phyloP scores from a whole-genome alignment of 2,888 invertebrate species.

The Camponotus fellah region DNA sequence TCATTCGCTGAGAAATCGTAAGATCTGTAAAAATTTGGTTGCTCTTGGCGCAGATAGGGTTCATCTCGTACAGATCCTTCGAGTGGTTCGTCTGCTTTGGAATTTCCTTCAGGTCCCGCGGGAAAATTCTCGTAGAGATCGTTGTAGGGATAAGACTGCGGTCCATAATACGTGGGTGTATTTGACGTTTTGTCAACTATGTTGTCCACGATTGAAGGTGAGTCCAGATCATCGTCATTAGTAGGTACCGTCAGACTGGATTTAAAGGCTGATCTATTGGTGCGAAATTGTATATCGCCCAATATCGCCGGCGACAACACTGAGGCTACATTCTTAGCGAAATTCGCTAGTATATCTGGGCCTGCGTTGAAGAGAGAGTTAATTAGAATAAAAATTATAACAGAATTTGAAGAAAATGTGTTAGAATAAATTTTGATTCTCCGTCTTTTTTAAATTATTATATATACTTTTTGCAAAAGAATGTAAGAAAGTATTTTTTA shows the following conservation, averaged over 20 bases:
- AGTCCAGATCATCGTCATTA: background rate
- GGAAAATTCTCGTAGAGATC: background rate
- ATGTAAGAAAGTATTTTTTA: background rate
- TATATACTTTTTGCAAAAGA: background rate
- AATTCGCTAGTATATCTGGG: constrained; percentile 74
- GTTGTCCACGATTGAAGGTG: background rate
- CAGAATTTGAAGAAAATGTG: background rate
- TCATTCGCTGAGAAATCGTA: constrained; percentile 12
- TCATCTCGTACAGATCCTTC: background rate
- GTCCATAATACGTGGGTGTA: background rate
- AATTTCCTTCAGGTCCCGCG: background rate
- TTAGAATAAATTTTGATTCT: background rate
- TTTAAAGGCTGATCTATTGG: constrained; percentile 50
- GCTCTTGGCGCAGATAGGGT: background rate
- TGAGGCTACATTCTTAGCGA: constrained; percentile 77
- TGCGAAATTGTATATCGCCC: constrained; percentile 50
- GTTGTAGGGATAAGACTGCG: constrained; percentile 18
- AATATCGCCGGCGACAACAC: constrained; percentile 74
- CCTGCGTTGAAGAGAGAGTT: constrained; percentile 60
- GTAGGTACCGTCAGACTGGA: background rate
- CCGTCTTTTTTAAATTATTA: background rate
- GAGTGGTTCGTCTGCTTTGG: background rate
- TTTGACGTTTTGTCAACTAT: constrained; percentile 38
- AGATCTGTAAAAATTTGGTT: constrained; percentile 12
- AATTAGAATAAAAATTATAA: background rate